These are phyloP conservation scores for Trilocha varians DNA, from an alignment of 2,888 invertebrate genomes.

Conservation along the genomic window DNA sequence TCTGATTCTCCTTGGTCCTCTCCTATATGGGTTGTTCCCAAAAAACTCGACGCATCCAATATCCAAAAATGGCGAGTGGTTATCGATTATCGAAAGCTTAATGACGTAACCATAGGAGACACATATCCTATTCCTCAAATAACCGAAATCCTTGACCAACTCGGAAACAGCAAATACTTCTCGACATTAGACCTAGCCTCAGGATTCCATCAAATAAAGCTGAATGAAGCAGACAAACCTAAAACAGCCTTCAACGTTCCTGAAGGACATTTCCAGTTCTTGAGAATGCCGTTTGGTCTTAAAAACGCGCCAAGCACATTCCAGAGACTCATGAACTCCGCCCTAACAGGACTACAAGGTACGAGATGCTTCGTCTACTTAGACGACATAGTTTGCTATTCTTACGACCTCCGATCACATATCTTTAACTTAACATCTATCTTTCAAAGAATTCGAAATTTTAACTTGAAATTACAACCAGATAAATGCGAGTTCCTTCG, in stretches of 20 bases:
- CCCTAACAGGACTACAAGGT: not conserved
- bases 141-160: constrained; percentile 16
- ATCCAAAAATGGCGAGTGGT: constrained; percentile 18
- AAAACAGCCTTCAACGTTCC: constrained; percentile 3
- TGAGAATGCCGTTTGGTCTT: not conserved
- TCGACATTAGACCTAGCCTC: not conserved
- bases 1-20: constrained; percentile 18
- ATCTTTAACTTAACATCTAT: constrained; percentile 2
- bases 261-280: constrained; percentile 4
- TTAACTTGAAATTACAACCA: constrained; percentile 4
- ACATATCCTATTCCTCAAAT: constrained; percentile 19
- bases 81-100: constrained; percentile 17
- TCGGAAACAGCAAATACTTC: constrained; percentile 15
- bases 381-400: not conserved
- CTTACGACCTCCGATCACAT: constrained; percentile 1
- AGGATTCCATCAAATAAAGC: constrained; percentile 9
- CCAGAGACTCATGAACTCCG: not conserved
- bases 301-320: not conserved
- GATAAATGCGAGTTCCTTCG: constrained; percentile 7
- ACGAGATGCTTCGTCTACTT: constrained; percentile 1
- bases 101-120: constrained; percentile 17
- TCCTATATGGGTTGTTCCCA: constrained; percentile 19
- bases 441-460: constrained; percentile 2
- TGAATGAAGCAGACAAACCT: constrained; percentile 1
- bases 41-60: constrained; percentile 16